A percentile compares a stretch with the other conserved stretches of the same genome.
phyloP scores from a whole-genome alignment of 2,888 invertebrate genomes.

The Oligia latruncula region DNA sequence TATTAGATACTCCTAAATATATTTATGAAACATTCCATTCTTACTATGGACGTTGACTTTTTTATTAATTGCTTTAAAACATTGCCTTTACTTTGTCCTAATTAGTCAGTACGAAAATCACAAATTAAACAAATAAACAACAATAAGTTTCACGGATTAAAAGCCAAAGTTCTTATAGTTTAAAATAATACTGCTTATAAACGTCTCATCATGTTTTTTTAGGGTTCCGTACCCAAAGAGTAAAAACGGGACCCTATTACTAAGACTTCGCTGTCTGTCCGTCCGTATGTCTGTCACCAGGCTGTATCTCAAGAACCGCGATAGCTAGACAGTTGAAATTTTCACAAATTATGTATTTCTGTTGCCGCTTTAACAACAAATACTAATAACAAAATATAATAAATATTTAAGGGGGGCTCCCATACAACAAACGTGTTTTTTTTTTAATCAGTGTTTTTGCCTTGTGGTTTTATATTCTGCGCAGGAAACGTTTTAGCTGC shows the following conservation, averaged over 20 bases:
- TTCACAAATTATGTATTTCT: too few species aligned
- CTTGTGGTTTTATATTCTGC: not conserved
- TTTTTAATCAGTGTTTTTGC: too few species aligned
- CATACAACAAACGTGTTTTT: too few species aligned
- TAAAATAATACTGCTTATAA: not conserved
- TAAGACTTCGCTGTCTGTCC: too few species aligned
- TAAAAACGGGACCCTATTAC: too few species aligned
- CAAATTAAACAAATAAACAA: not conserved
- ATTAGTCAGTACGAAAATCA: not conserved
- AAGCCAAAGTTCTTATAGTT: not conserved
- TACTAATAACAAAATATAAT: too few species aligned
- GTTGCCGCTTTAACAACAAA: too few species aligned
- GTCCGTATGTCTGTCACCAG: too few species aligned
- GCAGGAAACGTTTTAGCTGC: not conserved
- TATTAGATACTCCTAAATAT: conserved; percentile 42
- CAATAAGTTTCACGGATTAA: not conserved
- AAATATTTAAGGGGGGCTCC: too few species aligned
- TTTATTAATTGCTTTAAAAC: conserved; percentile 56
- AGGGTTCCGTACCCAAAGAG: too few species aligned
- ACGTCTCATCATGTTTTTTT: not conserved
- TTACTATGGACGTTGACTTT: conserved; percentile 32
- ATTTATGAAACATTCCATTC: conserved; percentile 52
- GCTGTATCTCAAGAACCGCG: too few species aligned
- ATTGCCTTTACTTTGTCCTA: conserved; percentile 30
- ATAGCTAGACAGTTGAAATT: too few species aligned